A percentile compares a stretch with the other conserved stretches of the same genome.
Evolutionary conservation across 1,140 invertebrate species (phyloP).

Genomic region (Drosophila tsacasi): DNA sequence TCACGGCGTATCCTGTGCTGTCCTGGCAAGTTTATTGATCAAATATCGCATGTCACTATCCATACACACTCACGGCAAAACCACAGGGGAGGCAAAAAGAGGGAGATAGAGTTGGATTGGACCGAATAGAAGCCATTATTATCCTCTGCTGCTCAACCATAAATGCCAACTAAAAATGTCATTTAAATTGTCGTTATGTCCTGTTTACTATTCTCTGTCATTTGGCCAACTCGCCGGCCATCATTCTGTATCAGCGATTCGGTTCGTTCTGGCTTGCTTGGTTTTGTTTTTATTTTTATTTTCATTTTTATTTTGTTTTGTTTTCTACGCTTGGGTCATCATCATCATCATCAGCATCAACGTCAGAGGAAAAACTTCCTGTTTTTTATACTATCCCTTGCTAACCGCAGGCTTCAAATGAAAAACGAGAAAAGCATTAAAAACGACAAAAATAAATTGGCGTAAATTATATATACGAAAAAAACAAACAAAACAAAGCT

Average conservation of each 20-base stretch:
- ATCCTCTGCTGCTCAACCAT: slow-evolving; percentile 42
- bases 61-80: slow-evolving; percentile 1
- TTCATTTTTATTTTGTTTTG: slow-evolving; percentile 9
- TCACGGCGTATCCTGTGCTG: slow-evolving; percentile 27
- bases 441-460: slow-evolving; percentile 72
- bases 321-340: slow-evolving; percentile 14
- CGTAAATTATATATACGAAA: slow-evolving; percentile 59
- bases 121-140: slow-evolving; percentile 28
- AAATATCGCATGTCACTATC: slow-evolving; percentile 78
- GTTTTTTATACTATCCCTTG: slow-evolving; percentile 28
- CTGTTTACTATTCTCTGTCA: slow-evolving; percentile 69
- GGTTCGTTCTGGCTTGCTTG: slow-evolving; percentile 3
- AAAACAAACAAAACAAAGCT: slow-evolving; percentile 15
- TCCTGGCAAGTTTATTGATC: slow-evolving; percentile 70
- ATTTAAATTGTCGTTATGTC: slow-evolving; percentile 79
- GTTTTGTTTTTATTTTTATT: slow-evolving; percentile 8
- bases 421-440: slow-evolving; percentile 47
- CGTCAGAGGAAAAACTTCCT: slow-evolving; percentile 37
- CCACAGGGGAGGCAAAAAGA: slow-evolving; percentile 14
- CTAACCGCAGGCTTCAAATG: slow-evolving; percentile 32
- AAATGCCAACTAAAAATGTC: slow-evolving; percentile 79
- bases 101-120: slow-evolving; percentile 28
- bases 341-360: slow-evolving; percentile 44
- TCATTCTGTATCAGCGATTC: slow-evolving; percentile 20
- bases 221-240: slow-evolving; percentile 28